These are phyloP conservation scores for Drosophila funebris DNA, from an alignment of 1,140 invertebrate genomes.

Conservation along the genomic window DNA sequence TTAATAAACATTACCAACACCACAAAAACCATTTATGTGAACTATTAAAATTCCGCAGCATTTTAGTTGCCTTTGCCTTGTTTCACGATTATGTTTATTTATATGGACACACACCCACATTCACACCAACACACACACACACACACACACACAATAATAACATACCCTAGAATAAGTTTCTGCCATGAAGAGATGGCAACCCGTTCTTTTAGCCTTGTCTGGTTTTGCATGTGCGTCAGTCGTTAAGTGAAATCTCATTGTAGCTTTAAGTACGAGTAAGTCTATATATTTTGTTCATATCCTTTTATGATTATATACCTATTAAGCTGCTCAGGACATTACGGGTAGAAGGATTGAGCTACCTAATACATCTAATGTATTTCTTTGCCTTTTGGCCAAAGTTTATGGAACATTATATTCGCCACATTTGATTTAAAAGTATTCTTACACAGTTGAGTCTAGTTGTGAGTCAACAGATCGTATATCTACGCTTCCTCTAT, in stretches of 20 bases:
- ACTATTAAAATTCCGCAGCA: slow-evolving; percentile 79
- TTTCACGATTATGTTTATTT: slow-evolving; percentile 78
- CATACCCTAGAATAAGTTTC: neutral
- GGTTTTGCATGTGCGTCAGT: slow-evolving; percentile 37
- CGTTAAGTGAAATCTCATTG: slow-evolving; percentile 58
- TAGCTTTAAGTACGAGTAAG: slow-evolving; percentile 18
- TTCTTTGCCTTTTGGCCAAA: neutral
- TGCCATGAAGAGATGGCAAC: slow-evolving; percentile 6
- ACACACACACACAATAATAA: neutral
- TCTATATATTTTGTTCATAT: slow-evolving; percentile 30
- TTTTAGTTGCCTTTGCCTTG: slow-evolving; percentile 66
- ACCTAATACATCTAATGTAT: slow-evolving; percentile 8
- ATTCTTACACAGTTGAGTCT: neutral
- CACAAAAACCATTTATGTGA: slow-evolving; percentile 79
- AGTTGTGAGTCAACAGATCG: neutral
- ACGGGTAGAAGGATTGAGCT: too few species aligned
- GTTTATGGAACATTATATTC: slow-evolving; percentile 23
- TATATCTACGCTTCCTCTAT: neutral
- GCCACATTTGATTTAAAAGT: neutral
- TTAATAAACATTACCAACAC: slow-evolving; percentile 82
- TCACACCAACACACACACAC: slow-evolving; percentile 14
- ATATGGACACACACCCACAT: slow-evolving; percentile 43
- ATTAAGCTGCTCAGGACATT: slow-evolving; percentile 11
- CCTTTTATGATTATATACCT: slow-evolving; percentile 38
- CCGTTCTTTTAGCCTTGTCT: slow-evolving; percentile 9